A percentile compares a stretch with the other conserved stretches of the same genome.
Conservation (phyloP, 2,797 vertebrate species). For the Falco concolor region DNA sequence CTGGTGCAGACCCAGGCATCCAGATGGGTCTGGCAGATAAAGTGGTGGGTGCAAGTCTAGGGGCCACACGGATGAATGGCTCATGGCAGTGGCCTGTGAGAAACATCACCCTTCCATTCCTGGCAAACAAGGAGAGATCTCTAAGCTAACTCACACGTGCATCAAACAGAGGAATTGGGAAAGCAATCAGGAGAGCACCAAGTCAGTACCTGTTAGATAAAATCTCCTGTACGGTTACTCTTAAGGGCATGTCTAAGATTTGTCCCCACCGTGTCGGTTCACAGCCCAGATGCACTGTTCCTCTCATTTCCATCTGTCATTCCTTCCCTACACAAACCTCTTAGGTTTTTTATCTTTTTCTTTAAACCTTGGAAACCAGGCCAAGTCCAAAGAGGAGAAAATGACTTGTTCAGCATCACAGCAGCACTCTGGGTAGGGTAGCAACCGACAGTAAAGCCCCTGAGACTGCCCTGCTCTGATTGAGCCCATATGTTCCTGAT, state of each 20-base stretch:
- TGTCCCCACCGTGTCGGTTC: background rate
- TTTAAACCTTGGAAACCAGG: background rate
- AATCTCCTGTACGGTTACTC: background rate
- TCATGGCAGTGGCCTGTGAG: background rate
- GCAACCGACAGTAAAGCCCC: background rate
- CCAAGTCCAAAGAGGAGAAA: background rate
- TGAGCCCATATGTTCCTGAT: background rate
- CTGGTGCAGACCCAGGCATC: background rate
- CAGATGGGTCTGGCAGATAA: background rate
- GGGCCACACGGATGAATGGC: background rate
- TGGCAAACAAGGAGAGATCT: background rate
- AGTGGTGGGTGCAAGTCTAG: rapidly evolving
- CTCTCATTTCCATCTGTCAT: background rate
- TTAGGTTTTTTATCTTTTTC: background rate
- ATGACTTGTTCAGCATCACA: background rate
- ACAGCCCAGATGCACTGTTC: background rate
- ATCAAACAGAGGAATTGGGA: background rate
- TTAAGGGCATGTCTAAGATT: background rate
- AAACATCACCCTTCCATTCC: background rate
- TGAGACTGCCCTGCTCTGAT: background rate
- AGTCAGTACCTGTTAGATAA: background rate
- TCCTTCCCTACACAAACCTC: background rate
- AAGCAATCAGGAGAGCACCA: background rate
- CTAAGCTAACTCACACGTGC: background rate
- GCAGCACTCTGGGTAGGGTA: background rate